Evolutionary conservation across 2,113 vertebrate genomes (phyloP), one percentile per base, ranked within the genome.

Genomic region (Antechinus flavipes): DNA sequence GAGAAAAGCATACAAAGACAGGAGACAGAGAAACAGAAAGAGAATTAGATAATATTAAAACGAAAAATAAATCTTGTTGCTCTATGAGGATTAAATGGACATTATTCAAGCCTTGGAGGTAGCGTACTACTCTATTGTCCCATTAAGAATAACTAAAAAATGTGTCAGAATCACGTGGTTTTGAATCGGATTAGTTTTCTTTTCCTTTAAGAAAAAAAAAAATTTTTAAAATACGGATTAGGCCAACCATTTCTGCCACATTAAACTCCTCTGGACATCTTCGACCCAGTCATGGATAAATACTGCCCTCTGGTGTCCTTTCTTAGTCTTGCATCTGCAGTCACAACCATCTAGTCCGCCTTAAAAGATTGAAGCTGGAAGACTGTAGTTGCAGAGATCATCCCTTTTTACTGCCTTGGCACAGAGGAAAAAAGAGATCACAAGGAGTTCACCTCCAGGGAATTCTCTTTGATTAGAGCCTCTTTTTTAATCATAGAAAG

Each of bases 281-380:
- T 50, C 54, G 54, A 50, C 26, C 93, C 95, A 97, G 93, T 4
- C 49, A 23, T 53, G 96, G 96, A 95, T 96, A 58, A 96, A 97
- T 89, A 98, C 96, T 98, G 96, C 98, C 98, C 98, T 94, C 99
- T 99, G 95, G 97, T 96, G 98, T 25, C 91, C 16, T 0, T 0
- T 14, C 0, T 8, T 24, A 49, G 35, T 46, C 26, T 61, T 90
- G 52, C 92, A 54, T 1, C 56, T 24, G 54, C 2, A 35, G 68
- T 54, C 9, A 22, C 46, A 8, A 5, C 93, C 93, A 22, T 25
- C 35, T n/a, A 76, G 16, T 93, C 50, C 25, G 23, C 42, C 53
- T 93, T 91, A 53, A 96, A 97, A 97, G 2, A 47, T 95, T 95
- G 94, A 96, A 50, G 76, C 92, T n/a, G 46, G 9, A 42, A 95